Percentiles rank a stretch among this genome's conserved stretches.
Evolutionary conservation across 2,888 invertebrate genomes (phyloP).

Genomic region (Nebria brevicollis): DNA sequence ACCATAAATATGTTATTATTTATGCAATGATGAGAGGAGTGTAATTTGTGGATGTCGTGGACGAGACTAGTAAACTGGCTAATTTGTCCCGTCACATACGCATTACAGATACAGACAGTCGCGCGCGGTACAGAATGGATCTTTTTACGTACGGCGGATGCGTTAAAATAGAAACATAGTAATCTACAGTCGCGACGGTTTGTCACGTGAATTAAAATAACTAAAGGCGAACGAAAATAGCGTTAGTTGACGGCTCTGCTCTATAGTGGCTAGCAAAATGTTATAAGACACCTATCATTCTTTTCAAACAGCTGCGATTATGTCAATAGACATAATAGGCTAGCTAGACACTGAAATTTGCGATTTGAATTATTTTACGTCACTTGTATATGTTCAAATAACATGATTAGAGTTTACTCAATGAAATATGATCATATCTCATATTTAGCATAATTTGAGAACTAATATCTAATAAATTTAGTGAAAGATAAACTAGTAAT

Average conservation of each 20-base stretch:
- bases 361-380: not conserved
- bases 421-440: too few relatives aligned
- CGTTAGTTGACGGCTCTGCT: not conserved
- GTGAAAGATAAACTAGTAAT: too few relatives aligned
- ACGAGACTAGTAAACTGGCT: conserved; percentile 31
- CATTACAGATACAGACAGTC: not conserved
- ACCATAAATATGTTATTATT: too few relatives aligned
- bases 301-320: not conserved
- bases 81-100: conserved; percentile 22
- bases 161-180: conserved; percentile 46
- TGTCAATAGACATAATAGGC: not conserved
- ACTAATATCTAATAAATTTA: too few relatives aligned
- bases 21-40: too few relatives aligned
- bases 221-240: conserved; percentile 37
- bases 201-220: conserved; percentile 46
- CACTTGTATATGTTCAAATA: too few relatives aligned
- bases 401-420: too few relatives aligned
- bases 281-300: not conserved
- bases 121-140: conserved; percentile 24
- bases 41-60: not conserved
- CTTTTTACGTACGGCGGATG: conserved; percentile 40
- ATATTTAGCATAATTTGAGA: too few relatives aligned
- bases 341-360: not conserved
- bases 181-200: conserved; percentile 46
- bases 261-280: conserved; percentile 15